These are phyloP conservation scores for Thymallus thymallus DNA, from an alignment of 2,113 vertebrate genomes.

Conservation along the genomic window DNA sequence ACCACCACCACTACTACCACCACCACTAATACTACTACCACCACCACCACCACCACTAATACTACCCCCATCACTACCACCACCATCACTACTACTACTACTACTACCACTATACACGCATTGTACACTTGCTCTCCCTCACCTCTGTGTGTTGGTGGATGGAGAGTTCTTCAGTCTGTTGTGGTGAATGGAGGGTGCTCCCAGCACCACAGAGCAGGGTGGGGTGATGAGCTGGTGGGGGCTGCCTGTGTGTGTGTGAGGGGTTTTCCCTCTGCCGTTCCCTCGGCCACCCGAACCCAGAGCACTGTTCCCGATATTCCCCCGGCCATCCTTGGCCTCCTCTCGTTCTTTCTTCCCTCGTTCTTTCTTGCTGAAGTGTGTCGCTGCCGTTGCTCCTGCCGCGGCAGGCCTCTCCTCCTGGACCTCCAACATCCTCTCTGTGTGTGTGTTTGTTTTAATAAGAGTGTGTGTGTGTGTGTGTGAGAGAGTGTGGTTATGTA, in stretches of 20 bases:
- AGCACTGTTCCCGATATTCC: conserved; percentile 65
- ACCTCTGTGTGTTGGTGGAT: conserved; percentile 75
- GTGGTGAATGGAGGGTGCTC: conserved; percentile 74
- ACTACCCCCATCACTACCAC: too few relatives aligned
- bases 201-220: conserved; percentile 72
- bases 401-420: conserved; percentile 73
- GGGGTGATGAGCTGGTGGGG: conserved; percentile 73
- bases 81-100: too few relatives aligned
- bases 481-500: neutral
- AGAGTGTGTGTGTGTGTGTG: neutral
- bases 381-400: conserved; percentile 72
- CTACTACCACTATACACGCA: neutral
- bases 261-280: conserved; percentile 66
- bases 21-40: too few relatives aligned
- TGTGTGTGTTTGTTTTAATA: conserved; percentile 2
- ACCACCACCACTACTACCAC: too few relatives aligned
- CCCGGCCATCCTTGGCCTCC: conserved; percentile 68
- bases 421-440: conserved; percentile 72
- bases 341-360: conserved; percentile 72
- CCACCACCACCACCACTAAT: too few relatives aligned
- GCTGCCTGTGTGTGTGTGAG: conserved; percentile 67
- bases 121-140: conserved; percentile 8
- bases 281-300: conserved; percentile 48
- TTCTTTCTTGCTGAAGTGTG: conserved; percentile 73
- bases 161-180: conserved; percentile 74